phyloP scores from a whole-genome alignment of 1,140 invertebrate species.

The Protaetia brevitarsis region DNA sequence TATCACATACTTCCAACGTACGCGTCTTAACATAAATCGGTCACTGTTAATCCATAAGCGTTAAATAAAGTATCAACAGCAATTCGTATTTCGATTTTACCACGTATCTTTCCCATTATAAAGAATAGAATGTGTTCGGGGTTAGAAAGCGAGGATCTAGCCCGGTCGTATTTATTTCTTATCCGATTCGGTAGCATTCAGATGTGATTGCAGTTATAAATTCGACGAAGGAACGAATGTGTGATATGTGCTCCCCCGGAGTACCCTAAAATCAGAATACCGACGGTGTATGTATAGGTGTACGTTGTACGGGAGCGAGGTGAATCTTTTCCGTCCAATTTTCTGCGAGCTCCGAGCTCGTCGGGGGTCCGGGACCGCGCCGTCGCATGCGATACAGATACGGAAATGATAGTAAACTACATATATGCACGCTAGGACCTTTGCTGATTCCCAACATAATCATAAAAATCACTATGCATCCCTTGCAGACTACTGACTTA shows the following conservation, averaged over 20 bases:
- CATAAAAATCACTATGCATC: slow-evolving; percentile 46
- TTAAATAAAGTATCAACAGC: no score
- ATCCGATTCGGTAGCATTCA: slow-evolving; percentile 26
- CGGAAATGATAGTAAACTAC: slow-evolving; percentile 41
- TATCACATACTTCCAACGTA: no score
- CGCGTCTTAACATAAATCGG: no score
- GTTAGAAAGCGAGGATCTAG: not conserved
- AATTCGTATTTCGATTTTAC: no score
- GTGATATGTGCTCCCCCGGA: slow-evolving; percentile 43
- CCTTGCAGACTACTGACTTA: slow-evolving; percentile 29
- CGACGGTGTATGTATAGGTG: no score
- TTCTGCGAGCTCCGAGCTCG: not conserved
- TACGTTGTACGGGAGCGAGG: not conserved
- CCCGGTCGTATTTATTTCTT: slow-evolving; percentile 22
- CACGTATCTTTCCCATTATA: no score
- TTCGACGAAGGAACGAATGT: slow-evolving; percentile 30
- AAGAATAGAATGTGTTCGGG: not conserved
- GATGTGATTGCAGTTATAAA: slow-evolving; percentile 41
- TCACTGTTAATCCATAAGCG: no score
- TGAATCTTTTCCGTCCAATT: slow-evolving; percentile 6
- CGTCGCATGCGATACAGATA: slow-evolving; percentile 35
- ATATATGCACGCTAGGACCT: slow-evolving; percentile 34
- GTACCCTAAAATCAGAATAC: slow-evolving; percentile 42
- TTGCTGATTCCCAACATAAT: slow-evolving; percentile 44
- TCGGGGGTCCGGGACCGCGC: not conserved